These are phyloP conservation scores for Plusia festucae DNA, from an alignment of 2,888 invertebrate species.

Conservation along the genomic window DNA sequence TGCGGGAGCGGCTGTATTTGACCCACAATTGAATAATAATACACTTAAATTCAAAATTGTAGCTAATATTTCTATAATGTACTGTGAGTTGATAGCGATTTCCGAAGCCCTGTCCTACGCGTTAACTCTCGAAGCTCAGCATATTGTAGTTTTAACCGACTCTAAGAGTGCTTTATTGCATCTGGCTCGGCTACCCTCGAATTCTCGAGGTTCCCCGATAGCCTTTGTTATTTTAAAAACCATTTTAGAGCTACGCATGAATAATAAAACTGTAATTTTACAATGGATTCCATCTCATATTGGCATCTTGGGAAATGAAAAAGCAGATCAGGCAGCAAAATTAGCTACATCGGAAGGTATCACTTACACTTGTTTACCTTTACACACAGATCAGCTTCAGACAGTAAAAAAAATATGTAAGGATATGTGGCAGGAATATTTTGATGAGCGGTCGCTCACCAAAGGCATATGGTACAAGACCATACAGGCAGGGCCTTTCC, in stretches of 20 bases:
- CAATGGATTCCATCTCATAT: neutral
- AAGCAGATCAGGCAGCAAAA: neutral
- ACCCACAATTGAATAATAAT: neutral
- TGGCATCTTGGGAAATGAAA: neutral
- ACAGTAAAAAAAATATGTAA: neutral
- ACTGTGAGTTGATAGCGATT: neutral
- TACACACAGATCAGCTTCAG: neutral
- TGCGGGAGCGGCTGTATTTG: neutral
- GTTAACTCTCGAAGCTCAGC: no score
- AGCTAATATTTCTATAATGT: neutral
- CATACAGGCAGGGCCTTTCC: neutral
- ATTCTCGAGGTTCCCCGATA: neutral
- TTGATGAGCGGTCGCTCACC: neutral
- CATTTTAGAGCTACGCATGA: neutral
- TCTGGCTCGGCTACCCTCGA: neutral
- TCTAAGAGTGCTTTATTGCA: neutral
- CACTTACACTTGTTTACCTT: neutral
- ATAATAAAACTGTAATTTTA: neutral
- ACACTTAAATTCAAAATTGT: neutral
- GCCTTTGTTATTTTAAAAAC: neutral
- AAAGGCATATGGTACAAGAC: no score
- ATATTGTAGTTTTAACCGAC: neutral
- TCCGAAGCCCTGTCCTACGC: neutral
- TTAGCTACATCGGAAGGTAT: neutral
- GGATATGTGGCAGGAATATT: neutral